A percentile compares a stretch with the other conserved stretches of the same genome.
Evolutionary conservation across 2,888 invertebrate genomes (phyloP).

Genomic region (Papilio elwesi): DNA sequence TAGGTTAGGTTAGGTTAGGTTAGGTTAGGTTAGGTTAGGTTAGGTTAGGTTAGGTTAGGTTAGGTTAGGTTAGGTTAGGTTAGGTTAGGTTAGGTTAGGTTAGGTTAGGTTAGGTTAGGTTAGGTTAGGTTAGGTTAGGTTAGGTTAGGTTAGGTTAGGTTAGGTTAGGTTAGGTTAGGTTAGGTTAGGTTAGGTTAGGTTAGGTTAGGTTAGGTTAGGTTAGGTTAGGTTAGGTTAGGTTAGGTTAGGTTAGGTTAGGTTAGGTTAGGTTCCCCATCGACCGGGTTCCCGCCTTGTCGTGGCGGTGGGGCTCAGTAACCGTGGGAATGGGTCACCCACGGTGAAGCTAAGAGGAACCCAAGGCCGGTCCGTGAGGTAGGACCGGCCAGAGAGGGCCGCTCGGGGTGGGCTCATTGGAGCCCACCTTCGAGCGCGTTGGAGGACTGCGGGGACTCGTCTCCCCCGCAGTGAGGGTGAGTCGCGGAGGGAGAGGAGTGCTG

Average conservation of each 20-base stretch:
- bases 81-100: constrained; percentile 40
- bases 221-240: constrained; percentile 48
- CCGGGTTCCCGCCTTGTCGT: too few species aligned
- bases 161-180: constrained; percentile 45
- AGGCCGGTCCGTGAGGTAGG: too few species aligned
- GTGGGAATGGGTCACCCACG: too few species aligned
- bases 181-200: constrained; percentile 47
- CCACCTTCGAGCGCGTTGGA: too few species aligned
- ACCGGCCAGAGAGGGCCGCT: too few species aligned
- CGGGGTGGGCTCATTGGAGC: too few species aligned
- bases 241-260: constrained; percentile 47
- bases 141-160: constrained; percentile 42
- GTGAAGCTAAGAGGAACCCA: too few species aligned
- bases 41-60: constrained; percentile 32
- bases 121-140: constrained; percentile 42
- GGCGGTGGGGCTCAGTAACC: too few species aligned
- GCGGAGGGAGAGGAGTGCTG: too few species aligned
- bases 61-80: constrained; percentile 36
- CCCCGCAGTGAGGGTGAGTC: too few species aligned
- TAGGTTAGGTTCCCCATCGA: too few species aligned
- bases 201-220: constrained; percentile 48
- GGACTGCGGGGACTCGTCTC: too few species aligned
- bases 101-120: constrained; percentile 42
- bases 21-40: constrained; percentile 37
- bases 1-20: constrained; percentile 37